Conservation (phyloP, 2,113 vertebrate genomes). For the Neopipo cinnamomea region DNA sequence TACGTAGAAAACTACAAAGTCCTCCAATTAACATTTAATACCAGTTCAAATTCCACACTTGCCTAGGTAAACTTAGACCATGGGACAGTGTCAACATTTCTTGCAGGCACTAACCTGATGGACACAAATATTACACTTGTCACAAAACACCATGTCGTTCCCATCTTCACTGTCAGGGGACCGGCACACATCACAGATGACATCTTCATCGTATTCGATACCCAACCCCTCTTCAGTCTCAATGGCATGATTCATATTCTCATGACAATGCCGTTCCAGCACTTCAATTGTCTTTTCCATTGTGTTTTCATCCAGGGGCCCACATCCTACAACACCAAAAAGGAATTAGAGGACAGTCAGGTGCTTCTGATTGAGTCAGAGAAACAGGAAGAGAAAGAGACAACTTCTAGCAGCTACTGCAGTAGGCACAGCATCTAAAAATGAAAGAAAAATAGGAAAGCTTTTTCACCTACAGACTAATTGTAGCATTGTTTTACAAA, state of each 20-base stretch:
- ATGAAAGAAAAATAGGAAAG: not conserved
- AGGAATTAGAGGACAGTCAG: conserved; percentile 13
- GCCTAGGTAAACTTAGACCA: not conserved
- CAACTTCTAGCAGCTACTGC: not conserved
- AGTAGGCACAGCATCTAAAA: not conserved
- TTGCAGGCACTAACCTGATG: conserved; percentile 85
- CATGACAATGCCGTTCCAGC: conserved; percentile 91
- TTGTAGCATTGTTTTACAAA: not conserved
- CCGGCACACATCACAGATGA: conserved; percentile 97
- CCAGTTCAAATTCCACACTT: not conserved
- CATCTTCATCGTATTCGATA: conserved; percentile 97
- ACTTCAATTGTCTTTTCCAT: conserved; percentile 94
- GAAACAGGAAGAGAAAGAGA: not conserved
- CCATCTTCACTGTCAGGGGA: conserved; percentile 97
- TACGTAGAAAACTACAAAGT: not conserved
- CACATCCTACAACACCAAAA: conserved; percentile 77
- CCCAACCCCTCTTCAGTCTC: conserved; percentile 96
- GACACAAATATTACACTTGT: conserved; percentile 98
- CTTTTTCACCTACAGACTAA: not conserved
- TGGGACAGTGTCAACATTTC: not conserved
- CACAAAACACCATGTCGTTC: conserved; percentile 99
- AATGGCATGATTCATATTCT: conserved; percentile 97
- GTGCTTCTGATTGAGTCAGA: not conserved
- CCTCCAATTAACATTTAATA: not conserved
- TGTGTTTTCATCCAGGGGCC: conserved; percentile 86